Base-by-base conservation (phyloP, 2,113 vertebrate species). In the Triplophysa siluroides region DNA sequence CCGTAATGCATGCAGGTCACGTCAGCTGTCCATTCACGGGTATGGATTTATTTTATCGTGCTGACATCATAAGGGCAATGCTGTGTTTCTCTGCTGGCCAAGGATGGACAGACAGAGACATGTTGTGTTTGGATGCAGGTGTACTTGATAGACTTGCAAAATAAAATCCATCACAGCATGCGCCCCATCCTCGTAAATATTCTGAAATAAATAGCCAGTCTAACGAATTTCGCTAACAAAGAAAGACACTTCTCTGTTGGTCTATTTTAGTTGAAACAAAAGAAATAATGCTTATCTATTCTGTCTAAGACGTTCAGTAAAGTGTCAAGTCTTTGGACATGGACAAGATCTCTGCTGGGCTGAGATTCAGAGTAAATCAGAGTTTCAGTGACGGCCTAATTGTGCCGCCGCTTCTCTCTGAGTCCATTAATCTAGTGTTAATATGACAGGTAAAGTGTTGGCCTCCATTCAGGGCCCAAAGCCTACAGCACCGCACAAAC, bases 311-410 rank as follows among this genome's bases (percentile, higher is more conserved):
- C 8, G 8, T 68, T 74, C 58, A 65, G 21, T n/a, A 61, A 61
- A 19, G 67, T n/a, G 8, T n/a, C 54, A 16, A 29, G 19, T 67
- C 54, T 76, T 76, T 79, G 54, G 50, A 56, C 21, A 56, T 10
- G 8, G 8, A 56, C 9, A 45, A n/a, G 69, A 50, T 16, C 45
- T 45, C 75, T 11, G 50, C 47, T 60, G 19, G 43, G 56, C 26
- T 69, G 13, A 19, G 62, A 58, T 80, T 75, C 63, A 67, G 21
- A 61, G 66, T 14, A 68, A 33, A 67, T 23, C 47, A 41, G 64
- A 24, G 19, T 58, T 56, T 76, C 41, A 76, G 26, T 38, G n/a
- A 67, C 18, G n/a, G 38, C 0, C 18, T 29, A 14, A 66, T 58
- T 78, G 26, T 67, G 38, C n/a, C 67, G 9, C 24, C 26, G 1